phyloP scores from a whole-genome alignment of 1,140 invertebrate genomes.

The Euura lappo region DNA sequence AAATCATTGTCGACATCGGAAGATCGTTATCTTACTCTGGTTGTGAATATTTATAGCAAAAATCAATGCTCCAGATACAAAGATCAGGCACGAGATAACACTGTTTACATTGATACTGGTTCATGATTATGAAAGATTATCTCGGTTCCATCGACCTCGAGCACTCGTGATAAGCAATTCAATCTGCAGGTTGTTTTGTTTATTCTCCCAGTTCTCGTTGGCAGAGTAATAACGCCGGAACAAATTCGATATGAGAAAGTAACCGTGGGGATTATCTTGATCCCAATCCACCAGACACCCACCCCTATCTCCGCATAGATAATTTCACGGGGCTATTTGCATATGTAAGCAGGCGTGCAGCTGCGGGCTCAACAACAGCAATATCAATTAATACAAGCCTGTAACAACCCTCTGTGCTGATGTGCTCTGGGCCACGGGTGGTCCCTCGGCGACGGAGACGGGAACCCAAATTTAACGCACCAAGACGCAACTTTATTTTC shows the following conservation, averaged over 20 bases:
- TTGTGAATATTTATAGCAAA: too few species aligned
- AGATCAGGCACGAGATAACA: too few species aligned
- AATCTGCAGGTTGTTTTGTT: too few species aligned
- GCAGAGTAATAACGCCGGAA: neutral
- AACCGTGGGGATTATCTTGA: neutral
- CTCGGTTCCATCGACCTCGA: too few species aligned
- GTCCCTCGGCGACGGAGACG: neutral
- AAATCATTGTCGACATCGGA: too few species aligned
- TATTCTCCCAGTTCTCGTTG: too few species aligned
- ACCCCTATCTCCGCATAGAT: neutral
- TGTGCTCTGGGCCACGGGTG: neutral
- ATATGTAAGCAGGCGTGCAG: neutral
- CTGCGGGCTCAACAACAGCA: constrained; percentile 4
- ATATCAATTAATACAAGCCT: constrained; percentile 5
- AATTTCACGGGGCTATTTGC: constrained; percentile 6
- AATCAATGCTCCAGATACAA: too few species aligned
- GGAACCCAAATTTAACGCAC: neutral
- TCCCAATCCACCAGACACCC: neutral
- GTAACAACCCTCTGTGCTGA: neutral
- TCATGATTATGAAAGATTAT: too few species aligned
- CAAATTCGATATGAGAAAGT: neutral
- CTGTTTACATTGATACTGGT: too few species aligned
- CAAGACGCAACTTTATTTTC: neutral
- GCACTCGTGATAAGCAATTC: too few species aligned
- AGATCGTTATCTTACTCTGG: too few species aligned